phyloP scores from a whole-genome alignment of 2,113 vertebrate species.

The Salminus brasiliensis region DNA sequence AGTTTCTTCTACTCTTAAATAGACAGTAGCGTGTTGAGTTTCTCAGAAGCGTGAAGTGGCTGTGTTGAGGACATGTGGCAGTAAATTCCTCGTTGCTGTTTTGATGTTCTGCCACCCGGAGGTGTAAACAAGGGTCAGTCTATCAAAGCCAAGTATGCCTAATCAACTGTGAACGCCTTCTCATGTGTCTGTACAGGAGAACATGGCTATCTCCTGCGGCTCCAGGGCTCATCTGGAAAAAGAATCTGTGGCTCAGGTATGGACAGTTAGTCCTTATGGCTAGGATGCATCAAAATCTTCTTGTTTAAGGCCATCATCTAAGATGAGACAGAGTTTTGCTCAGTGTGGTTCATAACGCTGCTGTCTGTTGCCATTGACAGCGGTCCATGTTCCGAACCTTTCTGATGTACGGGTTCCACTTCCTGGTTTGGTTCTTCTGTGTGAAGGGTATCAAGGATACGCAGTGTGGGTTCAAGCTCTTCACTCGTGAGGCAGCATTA shows the following conservation, averaged over 20 bases:
- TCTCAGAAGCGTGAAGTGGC: neutral
- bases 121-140: neutral
- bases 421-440: constrained; percentile 97
- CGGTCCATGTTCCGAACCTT: constrained; percentile 92
- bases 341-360: too few species aligned
- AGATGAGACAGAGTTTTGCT: neutral
- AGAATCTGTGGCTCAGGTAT: constrained; percentile 91
- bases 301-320: neutral
- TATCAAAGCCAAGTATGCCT: neutral
- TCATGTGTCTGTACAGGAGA: constrained; percentile 73
- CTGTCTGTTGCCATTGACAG: constrained; percentile 63
- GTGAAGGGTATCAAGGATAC: constrained; percentile 92
- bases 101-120: neutral
- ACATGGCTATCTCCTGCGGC: constrained; percentile 95
- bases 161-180: constrained; percentile 8
- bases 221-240: constrained; percentile 94
- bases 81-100: constrained; percentile 1
- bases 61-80: neutral
- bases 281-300: neutral
- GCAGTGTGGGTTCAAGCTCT: constrained; percentile 95
- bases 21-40: too few species aligned
- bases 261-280: neutral
- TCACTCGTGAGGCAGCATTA: constrained; percentile 89
- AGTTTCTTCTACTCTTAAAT: neutral
- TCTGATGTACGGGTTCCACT: constrained; percentile 97